Conservation (phyloP, 2,888 invertebrate genomes). For the Lordiphosa fenestrarum region DNA sequence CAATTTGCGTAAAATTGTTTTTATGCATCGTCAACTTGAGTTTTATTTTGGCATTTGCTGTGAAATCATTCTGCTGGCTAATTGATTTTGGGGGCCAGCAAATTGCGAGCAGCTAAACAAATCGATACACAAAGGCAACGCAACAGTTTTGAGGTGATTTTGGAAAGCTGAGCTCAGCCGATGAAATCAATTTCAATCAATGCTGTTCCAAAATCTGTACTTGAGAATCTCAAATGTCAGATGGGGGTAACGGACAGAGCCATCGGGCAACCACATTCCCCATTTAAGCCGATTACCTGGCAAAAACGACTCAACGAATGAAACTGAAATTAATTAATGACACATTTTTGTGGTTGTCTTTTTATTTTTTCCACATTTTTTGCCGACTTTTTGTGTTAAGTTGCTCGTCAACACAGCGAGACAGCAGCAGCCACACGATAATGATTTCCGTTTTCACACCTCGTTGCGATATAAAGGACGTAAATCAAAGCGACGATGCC, state of each 20-base stretch:
- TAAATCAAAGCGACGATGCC: conserved; percentile 48
- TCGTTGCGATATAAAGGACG: conserved; percentile 32
- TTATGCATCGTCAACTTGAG: conserved; percentile 35
- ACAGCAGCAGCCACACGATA: conserved; percentile 34
- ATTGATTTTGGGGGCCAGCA: conserved; percentile 19
- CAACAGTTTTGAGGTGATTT: too few species aligned
- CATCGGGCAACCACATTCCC: too few species aligned
- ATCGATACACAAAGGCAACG: too few species aligned
- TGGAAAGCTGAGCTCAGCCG: too few species aligned
- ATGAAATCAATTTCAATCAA: too few species aligned
- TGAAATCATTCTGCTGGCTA: conserved; percentile 11
- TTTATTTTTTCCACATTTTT: background rate
- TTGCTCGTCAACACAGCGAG: conserved; percentile 8
- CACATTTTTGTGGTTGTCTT: conserved; percentile 2
- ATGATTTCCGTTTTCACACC: conserved; percentile 68
- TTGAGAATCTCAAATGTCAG: too few species aligned
- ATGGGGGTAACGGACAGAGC: too few species aligned
- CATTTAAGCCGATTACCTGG: too few species aligned
- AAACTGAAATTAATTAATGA: conserved; percentile 3
- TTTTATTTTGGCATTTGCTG: conserved; percentile 18
- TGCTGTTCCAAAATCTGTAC: too few species aligned
- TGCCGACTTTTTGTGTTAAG: background rate
- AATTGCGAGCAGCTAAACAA: too few species aligned
- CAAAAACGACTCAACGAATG: too few species aligned
- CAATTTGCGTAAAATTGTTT: conserved; percentile 34